Evolutionary conservation across 2,888 invertebrate species (phyloP), one percentile per base, ranked within the genome.

Genomic region (Hirudinaria manillensis): DNA sequence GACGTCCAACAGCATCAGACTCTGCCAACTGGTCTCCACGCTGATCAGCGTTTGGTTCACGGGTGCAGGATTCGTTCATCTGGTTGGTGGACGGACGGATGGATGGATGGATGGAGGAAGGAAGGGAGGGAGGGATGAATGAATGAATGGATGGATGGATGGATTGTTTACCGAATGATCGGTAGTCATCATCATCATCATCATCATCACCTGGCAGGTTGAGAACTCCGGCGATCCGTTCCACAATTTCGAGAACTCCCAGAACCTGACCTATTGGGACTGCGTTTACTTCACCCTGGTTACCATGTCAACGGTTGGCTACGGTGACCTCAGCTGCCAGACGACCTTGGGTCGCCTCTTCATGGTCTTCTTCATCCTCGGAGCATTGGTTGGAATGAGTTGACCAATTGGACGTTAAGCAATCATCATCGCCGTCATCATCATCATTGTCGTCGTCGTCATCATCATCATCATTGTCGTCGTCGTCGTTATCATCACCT

Each of bases 1-100:
- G 89, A 99, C 99, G 88, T 98, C 97, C 89, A 97, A 96, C 89
- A 96, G 97, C 87, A 99, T 99, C 89, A 24, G 98, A 87, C 91
- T 99, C 89, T 96, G 98, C 88, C 98, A 99, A 90, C 91, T 99
- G 88, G 94, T 98, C 87, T 98, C 98, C 88, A 96, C 97, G 89
- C 98, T 99, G 90, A 94, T 99, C 89, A 97, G 97, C 83, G 95
- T 99, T 84, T 99, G 99, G 95, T 90, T 99, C 86, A 98, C 98
- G 82, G 97, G 98, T 83, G 99, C 99, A 86, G 99, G 99, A 85
- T 96, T 99, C 86, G 95, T 99, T 34, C 73, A 73, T 34, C 65
- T 72, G 72, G 72, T 72, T 0, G 13, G 32, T 68, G 24, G 61
- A 61, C 21, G 27, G 29, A 29, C 13, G 29, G 24, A 61, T 29